Evolutionary conservation across 2,797 vertebrate genomes (phyloP).

Genomic region (Allobates femoralis): DNA sequence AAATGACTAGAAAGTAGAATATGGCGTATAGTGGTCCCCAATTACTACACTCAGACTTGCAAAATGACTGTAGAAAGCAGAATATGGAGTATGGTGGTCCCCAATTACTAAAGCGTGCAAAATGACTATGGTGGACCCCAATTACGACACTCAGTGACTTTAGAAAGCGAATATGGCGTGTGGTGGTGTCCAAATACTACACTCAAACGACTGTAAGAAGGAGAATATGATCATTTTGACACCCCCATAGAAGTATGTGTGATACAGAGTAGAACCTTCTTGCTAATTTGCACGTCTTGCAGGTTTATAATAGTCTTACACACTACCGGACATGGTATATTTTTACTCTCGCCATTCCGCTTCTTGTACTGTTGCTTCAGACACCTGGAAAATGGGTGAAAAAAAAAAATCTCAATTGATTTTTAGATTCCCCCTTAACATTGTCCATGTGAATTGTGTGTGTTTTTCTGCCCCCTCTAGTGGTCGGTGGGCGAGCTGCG

Average conservation of each 20-base stretch:
- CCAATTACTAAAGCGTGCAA: too few relatives aligned
- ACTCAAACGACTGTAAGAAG: too few relatives aligned
- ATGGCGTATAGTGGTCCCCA: too few relatives aligned
- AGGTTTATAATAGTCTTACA: neutral
- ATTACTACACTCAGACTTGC: too few relatives aligned
- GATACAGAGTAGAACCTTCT: neutral
- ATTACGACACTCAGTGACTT: too few relatives aligned
- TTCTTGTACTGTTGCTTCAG: neutral
- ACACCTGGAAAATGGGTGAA: constrained; percentile 2
- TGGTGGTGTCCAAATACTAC: too few relatives aligned
- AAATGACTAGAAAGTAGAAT: too few relatives aligned
- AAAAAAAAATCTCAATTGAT: constrained; percentile 51
- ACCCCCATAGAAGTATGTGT: neutral
- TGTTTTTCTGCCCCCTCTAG: constrained; percentile 73
- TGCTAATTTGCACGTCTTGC: neutral
- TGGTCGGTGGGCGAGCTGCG: constrained; percentile 66
- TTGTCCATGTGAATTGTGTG: constrained; percentile 70
- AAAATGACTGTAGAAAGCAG: too few relatives aligned
- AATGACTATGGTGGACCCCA: too few relatives aligned
- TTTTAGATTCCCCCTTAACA: constrained; percentile 60
- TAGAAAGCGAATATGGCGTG: too few relatives aligned
- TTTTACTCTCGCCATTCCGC: neutral
- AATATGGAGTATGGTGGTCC: too few relatives aligned
- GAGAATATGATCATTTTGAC: too few relatives aligned
- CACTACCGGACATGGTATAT: neutral